Percentiles rank a stretch among this genome's conserved stretches.
These are phyloP conservation scores for Columba janthina DNA, from an alignment of 2,113 vertebrate genomes.

Conservation along the genomic window DNA sequence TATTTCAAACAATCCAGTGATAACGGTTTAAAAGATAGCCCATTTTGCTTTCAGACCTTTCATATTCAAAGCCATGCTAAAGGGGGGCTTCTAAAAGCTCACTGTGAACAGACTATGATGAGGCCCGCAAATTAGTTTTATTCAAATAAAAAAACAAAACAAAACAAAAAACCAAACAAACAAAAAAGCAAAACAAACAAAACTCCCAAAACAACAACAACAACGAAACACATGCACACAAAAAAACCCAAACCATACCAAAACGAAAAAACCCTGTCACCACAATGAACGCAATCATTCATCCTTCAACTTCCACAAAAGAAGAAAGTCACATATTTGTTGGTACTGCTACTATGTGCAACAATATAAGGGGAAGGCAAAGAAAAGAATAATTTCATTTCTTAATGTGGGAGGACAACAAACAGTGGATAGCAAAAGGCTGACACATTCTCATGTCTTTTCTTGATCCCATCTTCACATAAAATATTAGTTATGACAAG, in stretches of 20 bases:
- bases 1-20: slow-evolving; percentile 4
- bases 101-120: not conserved
- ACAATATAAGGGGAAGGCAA: not conserved
- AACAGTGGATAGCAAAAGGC: not conserved
- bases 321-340: not conserved
- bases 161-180: too few species aligned
- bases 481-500: not conserved
- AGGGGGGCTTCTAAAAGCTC: not conserved
- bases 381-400: not conserved
- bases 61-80: not conserved
- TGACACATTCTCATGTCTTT: not conserved
- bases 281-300: not conserved
- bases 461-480: not conserved
- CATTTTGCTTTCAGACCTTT: slow-evolving; percentile 16
- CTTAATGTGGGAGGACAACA: not conserved
- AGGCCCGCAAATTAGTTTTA: not conserved
- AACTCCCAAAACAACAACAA: too few species aligned
- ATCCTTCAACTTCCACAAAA: not conserved
- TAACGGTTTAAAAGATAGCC: not conserved
- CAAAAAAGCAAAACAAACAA: too few species aligned
- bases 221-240: not conserved
- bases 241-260: not conserved
- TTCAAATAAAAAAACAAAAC: not conserved
- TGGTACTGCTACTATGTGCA: not conserved
- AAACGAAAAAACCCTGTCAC: not conserved